Evolutionary conservation across 2,797 vertebrate genomes (phyloP).

Genomic region (Phoxinus dragarum): DNA sequence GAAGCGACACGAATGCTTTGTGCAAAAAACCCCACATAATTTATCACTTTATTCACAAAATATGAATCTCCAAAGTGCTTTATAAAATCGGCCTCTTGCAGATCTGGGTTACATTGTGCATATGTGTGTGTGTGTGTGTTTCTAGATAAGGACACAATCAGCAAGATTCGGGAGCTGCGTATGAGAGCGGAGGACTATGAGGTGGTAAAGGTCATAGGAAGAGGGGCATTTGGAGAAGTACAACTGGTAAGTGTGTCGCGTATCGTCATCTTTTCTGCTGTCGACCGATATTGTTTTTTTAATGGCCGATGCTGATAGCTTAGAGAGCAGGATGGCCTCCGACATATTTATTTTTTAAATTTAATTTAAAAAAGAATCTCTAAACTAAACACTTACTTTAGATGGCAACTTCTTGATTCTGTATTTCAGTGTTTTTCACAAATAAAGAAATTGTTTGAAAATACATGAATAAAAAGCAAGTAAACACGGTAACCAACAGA

Average conservation of each 20-base stretch:
- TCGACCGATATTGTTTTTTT: too few relatives aligned
- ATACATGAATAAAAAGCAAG: too few relatives aligned
- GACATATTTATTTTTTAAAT: too few relatives aligned
- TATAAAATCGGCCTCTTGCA: not conserved
- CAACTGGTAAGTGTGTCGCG: conserved; percentile 86
- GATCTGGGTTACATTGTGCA: not conserved
- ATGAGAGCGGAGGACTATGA: conserved; percentile 99
- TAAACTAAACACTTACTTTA: too few relatives aligned
- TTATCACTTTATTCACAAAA: not conserved
- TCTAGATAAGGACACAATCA: conserved; percentile 95
- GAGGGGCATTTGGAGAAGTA: conserved; percentile 98
- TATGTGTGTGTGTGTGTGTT: not conserved
- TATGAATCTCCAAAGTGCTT: not conserved
- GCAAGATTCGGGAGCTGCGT: conserved; percentile 96
- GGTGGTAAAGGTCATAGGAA: conserved; percentile 98
- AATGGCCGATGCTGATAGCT: too few relatives aligned
- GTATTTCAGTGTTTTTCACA: too few relatives aligned
- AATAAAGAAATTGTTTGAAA: too few relatives aligned
- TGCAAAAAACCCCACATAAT: too few relatives aligned
- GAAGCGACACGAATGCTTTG: not conserved
- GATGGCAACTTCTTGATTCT: too few relatives aligned
- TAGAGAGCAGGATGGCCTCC: too few relatives aligned
- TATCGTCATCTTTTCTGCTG: not conserved
- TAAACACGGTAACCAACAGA: too few relatives aligned
- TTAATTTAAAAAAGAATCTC: too few relatives aligned